Evolutionary conservation across 2,888 invertebrate genomes (phyloP), one percentile per base, ranked within the genome.

Genomic region (Pseudeuparius sepicola): DNA sequence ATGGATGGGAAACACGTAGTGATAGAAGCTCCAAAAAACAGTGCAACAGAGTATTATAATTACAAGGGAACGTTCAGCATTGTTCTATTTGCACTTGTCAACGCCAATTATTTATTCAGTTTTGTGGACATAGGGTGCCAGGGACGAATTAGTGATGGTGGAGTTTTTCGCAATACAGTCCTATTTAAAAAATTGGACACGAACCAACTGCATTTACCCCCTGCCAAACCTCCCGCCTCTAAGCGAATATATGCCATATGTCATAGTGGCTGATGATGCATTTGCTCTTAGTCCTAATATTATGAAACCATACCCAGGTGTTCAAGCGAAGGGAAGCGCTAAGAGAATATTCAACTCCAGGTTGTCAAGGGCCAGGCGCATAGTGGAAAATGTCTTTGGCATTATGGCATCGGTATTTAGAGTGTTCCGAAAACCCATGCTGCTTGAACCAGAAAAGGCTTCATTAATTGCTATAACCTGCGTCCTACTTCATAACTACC

Each of bases 31-130:
- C 56, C 57, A 27, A 20, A 39, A 14, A 41, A 52, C 23, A 47
- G 42, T 32, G 53, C 52, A 26, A 48, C 46, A 13, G 48, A 52
- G 33, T 46, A 48, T 42, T 51, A 39, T 28, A 54, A 56, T 33
- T 60, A 58, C 42, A 59, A 59, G 51, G 37, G 25, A 2, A 40
- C 40, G 39, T 52, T 52, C 36, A 57, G 55, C 40, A 50, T 57
- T 25, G 56, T 63, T 4, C 40, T 63, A 25, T 42, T 60, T 31
- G 59, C 53, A 24, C 27, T 57, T 31, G 59, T 53, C 7, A 58
- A 62, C 46, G 56, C 56, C 10, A 44, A 60, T 37, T 61, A 58
- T 38, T 52, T 17, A 9, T 27, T 37, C 16, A 37, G 17, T 25
- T 34, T 24, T 34, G 33, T 30, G 4, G 29, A 37, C 12, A 24